Percentiles rank a stretch among this genome's conserved stretches.
Conservation (phyloP, 2,888 invertebrate species). For the Smittia aterrima region DNA sequence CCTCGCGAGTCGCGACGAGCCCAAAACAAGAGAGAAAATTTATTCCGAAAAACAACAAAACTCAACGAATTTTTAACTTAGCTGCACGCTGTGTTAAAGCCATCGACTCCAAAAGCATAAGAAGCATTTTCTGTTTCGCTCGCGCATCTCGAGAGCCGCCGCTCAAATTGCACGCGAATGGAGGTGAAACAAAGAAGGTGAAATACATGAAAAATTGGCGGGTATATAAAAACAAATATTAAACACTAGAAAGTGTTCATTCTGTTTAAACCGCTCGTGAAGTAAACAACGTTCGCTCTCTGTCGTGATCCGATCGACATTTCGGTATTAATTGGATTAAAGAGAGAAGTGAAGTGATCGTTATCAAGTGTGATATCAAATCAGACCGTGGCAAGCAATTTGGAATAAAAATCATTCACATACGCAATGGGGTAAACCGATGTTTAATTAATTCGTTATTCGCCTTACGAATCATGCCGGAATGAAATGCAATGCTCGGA, state of each 20-base stretch:
- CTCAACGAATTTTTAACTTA: no score
- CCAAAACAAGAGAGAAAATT: no score
- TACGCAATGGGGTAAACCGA: constrained; percentile 12
- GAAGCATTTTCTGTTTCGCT: constrained; percentile 18
- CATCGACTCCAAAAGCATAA: neutral
- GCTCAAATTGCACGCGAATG: constrained; percentile 37
- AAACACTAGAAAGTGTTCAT: constrained; percentile 39
- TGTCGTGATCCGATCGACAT: neutral
- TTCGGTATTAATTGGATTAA: neutral
- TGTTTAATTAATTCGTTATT: neutral
- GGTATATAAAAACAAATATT: constrained; percentile 39
- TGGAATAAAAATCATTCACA: constrained; percentile 7
- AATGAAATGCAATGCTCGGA: no score
- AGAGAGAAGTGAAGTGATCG: neutral
- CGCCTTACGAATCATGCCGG: no score
- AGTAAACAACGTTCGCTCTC: constrained; percentile 21
- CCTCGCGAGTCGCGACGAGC: no score
- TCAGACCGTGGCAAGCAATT: neutral
- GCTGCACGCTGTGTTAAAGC: neutral
- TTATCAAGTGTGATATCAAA: neutral
- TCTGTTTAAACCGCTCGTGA: constrained; percentile 34
- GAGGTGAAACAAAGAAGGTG: constrained; percentile 38
- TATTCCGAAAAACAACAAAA: no score
- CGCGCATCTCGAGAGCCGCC: constrained; percentile 29
- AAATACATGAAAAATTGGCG: constrained; percentile 31